Evolutionary conservation across 2,888 invertebrate genomes (phyloP), one percentile per base, ranked within the genome.

Genomic region (Deilephila elpenor): DNA sequence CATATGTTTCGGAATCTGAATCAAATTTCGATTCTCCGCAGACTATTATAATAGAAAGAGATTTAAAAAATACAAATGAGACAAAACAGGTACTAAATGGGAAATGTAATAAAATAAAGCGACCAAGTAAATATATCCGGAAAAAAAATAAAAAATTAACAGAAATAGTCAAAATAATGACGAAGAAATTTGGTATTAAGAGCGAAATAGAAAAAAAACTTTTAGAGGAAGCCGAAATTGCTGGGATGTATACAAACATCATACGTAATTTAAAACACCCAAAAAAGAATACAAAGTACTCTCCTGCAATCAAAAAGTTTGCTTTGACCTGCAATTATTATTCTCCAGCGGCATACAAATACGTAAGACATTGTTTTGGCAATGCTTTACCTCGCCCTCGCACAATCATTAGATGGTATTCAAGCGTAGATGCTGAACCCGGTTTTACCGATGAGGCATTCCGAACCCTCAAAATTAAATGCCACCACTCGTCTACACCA

Each of bases 361-460:
- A 76, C 56, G 61, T 78, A 17, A 74, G 75, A 74, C 60, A 76
- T 59, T 25, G 14, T 25, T 77, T 71, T 59, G 61, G 73, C 56
- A 78, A 73, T 71, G 19, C 71, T n/a, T 74, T 77, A 17, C 75
- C 76, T 17, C 74, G 74, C 53, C 71, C 74, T 11, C 74, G 74
- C 44, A 76, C 74, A 17, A 34, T 78, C 0, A 74, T 59, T 32
- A 77, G 72, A 20, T 79, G 76, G 74, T 76, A 77, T 64, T 59
- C 44, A 29, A 64, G 73, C 5, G 60, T 74, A 34, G 20, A 75
- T 29, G 77, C 73, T 11, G 74, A 77, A 70, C 78, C 76, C 0
- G 76, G 77, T 1, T 78, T 79, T 51, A 77, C 76, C 0, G 62
- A 61, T n/a, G 75, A 78, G 75, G 70, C 77, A 0, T 79, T 79